Conservation (phyloP, 2,888 invertebrate genomes). For the Smittia sp. region DNA sequence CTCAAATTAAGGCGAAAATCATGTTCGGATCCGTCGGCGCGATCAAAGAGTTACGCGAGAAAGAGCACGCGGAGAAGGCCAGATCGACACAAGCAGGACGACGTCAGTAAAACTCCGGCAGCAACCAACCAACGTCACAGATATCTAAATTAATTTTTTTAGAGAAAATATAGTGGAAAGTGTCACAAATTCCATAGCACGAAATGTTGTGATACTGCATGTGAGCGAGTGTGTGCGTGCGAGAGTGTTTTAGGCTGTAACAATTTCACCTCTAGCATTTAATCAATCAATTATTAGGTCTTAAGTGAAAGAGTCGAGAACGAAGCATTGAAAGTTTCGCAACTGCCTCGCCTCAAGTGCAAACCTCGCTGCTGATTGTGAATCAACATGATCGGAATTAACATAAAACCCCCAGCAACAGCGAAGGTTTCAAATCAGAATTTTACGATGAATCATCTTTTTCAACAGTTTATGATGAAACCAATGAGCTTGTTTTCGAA, state of each 20-base stretch:
- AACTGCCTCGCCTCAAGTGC: no score
- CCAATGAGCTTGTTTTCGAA: background rate
- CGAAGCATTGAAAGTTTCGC: no score
- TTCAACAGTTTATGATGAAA: background rate
- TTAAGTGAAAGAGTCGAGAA: no score
- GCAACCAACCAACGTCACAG: background rate
- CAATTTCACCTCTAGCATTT: constrained; percentile 11
- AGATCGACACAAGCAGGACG: constrained; percentile 51
- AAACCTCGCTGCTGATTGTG: no score
- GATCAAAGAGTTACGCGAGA: constrained; percentile 70
- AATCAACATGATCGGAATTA: no score
- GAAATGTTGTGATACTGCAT: constrained; percentile 25
- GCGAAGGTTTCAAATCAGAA: background rate
- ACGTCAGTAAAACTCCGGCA: constrained; percentile 46
- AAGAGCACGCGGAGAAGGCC: constrained; percentile 65
- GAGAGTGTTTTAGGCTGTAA: constrained; percentile 22
- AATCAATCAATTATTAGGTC: background rate
- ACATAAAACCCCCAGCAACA: background rate
- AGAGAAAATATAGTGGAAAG: constrained; percentile 35
- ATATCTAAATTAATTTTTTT: background rate
- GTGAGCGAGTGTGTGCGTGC: background rate
- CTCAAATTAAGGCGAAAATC: constrained; percentile 68
- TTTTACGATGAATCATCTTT: constrained; percentile 9
- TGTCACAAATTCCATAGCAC: constrained; percentile 36
- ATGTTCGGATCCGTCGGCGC: constrained; percentile 70